These are phyloP conservation scores for Nebria salina DNA, from an alignment of 2,888 invertebrate species.

Conservation along the genomic window DNA sequence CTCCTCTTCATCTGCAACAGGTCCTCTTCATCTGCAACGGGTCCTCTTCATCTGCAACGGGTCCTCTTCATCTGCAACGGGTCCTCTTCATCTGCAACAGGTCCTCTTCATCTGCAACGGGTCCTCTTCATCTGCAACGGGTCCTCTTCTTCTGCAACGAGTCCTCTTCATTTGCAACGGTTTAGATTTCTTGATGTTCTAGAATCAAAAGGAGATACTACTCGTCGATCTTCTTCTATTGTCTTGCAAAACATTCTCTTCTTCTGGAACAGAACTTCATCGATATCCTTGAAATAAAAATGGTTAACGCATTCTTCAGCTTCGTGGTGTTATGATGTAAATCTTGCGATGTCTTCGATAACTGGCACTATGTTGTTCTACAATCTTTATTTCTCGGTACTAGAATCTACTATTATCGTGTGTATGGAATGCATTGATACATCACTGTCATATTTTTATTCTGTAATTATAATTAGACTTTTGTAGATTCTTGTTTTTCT, in stretches of 20 bases:
- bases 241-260: neutral
- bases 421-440: no score
- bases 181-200: conserved; percentile 18
- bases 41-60: neutral
- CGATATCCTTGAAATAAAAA: neutral
- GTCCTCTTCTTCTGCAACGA: conserved; percentile 5
- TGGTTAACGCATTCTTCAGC: no score
- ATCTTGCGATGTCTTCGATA: no score
- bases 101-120: neutral
- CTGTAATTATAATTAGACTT: neutral
- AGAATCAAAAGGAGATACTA: neutral
- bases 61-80: neutral
- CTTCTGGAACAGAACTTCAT: neutral
- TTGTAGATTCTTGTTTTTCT: neutral
- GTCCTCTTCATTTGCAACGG: neutral
- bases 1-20: neutral
- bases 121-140: neutral
- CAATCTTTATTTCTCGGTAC: no score
- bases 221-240: neutral
- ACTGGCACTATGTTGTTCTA: no score
- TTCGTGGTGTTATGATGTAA: no score
- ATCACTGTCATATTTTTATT: neutral
- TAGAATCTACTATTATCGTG: no score
- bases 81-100: neutral
- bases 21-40: conserved; percentile 8